Evolutionary conservation across 2,888 invertebrate genomes (phyloP).

Genomic region (Carterocephalus palaemon): DNA sequence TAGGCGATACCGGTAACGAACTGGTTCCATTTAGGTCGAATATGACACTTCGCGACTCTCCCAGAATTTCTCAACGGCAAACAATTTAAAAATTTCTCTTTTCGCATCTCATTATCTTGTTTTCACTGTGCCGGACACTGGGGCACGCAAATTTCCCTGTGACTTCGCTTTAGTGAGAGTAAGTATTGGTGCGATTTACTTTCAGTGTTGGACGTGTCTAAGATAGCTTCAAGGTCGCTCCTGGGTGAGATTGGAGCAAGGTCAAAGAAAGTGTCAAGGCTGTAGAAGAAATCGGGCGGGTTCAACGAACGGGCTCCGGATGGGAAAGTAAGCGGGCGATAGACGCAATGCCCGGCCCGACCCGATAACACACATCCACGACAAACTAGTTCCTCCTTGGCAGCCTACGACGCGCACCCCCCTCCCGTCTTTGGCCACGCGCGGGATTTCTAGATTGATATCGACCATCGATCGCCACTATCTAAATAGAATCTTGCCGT

Average conservation of each 20-base stretch:
- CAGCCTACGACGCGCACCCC: slow-evolving; percentile 39
- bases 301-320: slow-evolving; percentile 64
- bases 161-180: slow-evolving; percentile 70
- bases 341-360: slow-evolving; percentile 49
- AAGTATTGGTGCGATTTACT: slow-evolving; percentile 63
- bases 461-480: slow-evolving; percentile 36
- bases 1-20: slow-evolving; percentile 54
- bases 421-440: slow-evolving; percentile 34
- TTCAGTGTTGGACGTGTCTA: slow-evolving; percentile 47
- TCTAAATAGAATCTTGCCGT: slow-evolving; percentile 38
- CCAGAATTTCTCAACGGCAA: slow-evolving; percentile 71
- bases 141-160: slow-evolving; percentile 62
- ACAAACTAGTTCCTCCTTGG: slow-evolving; percentile 61
- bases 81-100: slow-evolving; percentile 76
- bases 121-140: slow-evolving; percentile 68
- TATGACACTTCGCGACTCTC: slow-evolving; percentile 68
- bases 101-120: slow-evolving; percentile 74
- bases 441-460: slow-evolving; percentile 46
- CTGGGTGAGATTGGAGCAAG: slow-evolving; percentile 54
- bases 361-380: slow-evolving; percentile 71
- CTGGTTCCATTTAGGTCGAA: slow-evolving; percentile 69
- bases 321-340: slow-evolving; percentile 70
- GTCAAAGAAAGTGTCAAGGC: slow-evolving; percentile 78
- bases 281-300: slow-evolving; percentile 72
- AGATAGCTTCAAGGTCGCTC: slow-evolving; percentile 60